A percentile compares a stretch with the other conserved stretches of the same genome.
Evolutionary conservation across 2,113 vertebrate genomes (phyloP).

Genomic region (Hepsetus odoe): DNA sequence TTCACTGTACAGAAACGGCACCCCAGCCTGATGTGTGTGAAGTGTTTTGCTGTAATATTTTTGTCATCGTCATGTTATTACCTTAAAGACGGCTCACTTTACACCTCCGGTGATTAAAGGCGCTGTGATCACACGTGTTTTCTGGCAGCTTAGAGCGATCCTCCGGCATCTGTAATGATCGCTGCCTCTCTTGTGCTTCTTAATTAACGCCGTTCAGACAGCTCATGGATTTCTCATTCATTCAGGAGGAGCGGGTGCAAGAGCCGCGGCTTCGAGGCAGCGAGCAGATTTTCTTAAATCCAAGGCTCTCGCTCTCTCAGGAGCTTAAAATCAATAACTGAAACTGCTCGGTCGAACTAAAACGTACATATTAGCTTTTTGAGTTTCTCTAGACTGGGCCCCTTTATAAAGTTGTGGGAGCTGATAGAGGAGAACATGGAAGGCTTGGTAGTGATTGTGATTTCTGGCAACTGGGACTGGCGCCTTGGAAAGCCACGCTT

Average conservation of each 20-base stretch:
- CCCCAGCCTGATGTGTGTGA: conserved; percentile 38
- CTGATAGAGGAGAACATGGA: conserved; percentile 18
- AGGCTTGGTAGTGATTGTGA: conserved; percentile 20
- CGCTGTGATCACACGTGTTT: conserved; percentile 28
- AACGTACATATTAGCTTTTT: neutral
- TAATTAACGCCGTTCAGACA: conserved; percentile 51
- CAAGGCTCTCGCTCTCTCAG: conserved; percentile 3
- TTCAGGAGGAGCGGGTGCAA: neutral
- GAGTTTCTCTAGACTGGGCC: neutral
- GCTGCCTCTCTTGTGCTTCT: conserved; percentile 22
- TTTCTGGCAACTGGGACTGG: conserved; percentile 24
- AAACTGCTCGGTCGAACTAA: neutral
- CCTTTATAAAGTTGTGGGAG: conserved; percentile 15
- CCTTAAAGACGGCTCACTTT: conserved; percentile 52
- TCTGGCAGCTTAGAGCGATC: conserved; percentile 32
- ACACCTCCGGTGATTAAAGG: conserved; percentile 51
- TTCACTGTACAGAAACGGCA: neutral
- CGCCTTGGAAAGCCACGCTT: conserved; percentile 18
- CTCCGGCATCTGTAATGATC: conserved; percentile 38
- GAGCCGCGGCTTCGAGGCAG: neutral
- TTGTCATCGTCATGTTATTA: conserved; percentile 48
- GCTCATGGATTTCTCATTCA: conserved; percentile 39
- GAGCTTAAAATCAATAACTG: neutral
- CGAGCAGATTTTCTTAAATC: neutral
- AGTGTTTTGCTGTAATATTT: conserved; percentile 44